phyloP scores from a whole-genome alignment of 2,797 vertebrate genomes.

The Sebastes cheni region DNA sequence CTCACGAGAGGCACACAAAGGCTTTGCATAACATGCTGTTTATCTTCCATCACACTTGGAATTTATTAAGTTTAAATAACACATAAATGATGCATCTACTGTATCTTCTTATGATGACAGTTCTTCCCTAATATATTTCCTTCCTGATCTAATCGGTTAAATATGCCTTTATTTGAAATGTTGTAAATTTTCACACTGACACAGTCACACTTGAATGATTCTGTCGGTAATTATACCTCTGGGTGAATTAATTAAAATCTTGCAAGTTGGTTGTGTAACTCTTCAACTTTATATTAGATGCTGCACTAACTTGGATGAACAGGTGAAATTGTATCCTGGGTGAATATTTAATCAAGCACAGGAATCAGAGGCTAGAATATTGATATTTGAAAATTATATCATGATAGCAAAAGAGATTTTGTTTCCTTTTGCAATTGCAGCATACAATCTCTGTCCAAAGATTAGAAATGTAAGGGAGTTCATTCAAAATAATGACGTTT shows the following conservation, averaged over 20 bases:
- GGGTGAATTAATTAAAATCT: slow-evolving; percentile 30
- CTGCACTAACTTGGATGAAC: neutral
- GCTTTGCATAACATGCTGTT: slow-evolving; percentile 2
- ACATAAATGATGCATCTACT: neutral
- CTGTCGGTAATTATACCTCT: slow-evolving; percentile 22
- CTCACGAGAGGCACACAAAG: slow-evolving; percentile 1
- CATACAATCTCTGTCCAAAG: neutral
- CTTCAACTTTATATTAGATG: slow-evolving; percentile 8
- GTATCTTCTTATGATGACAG: neutral
- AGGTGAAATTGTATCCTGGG: neutral
- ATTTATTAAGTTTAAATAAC: neutral
- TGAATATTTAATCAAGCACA: neutral
- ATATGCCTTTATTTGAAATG: slow-evolving; percentile 19
- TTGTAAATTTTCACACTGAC: slow-evolving; percentile 26
- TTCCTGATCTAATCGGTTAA: slow-evolving; percentile 1
- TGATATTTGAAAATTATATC: neutral
- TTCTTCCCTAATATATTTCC: neutral
- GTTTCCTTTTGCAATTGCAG: neutral
- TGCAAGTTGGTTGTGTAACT: slow-evolving; percentile 24
- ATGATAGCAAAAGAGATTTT: neutral
- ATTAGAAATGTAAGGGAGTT: neutral
- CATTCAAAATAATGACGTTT: slow-evolving; percentile 15
- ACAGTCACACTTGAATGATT: slow-evolving; percentile 34
- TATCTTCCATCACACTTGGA: neutral
- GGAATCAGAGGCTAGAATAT: neutral